Evolutionary conservation across 2,113 vertebrate species (phyloP).

Genomic region (Marcusenius ussheri): DNA sequence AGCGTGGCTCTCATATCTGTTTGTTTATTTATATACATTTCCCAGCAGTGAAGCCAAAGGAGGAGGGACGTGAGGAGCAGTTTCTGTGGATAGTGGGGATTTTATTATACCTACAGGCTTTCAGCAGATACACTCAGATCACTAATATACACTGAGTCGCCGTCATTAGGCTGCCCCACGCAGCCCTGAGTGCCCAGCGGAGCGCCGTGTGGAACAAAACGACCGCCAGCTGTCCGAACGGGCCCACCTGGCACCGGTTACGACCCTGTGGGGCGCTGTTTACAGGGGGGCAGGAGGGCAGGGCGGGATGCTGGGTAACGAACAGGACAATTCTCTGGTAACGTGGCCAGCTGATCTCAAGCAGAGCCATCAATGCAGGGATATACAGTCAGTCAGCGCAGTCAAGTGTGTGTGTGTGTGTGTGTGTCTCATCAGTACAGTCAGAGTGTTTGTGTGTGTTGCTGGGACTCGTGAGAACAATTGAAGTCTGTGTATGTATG

Average conservation of each 20-base stretch:
- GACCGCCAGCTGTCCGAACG: background rate
- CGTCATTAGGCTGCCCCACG: conserved; percentile 6
- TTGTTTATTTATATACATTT: background rate
- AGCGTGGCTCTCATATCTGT: background rate
- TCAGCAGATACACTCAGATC: background rate
- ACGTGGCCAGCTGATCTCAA: background rate
- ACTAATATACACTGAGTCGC: background rate
- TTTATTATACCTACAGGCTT: conserved; percentile 11
- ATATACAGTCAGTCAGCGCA: background rate
- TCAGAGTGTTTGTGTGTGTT: background rate
- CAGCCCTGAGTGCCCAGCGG: conserved; percentile 15
- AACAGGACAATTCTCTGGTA: background rate
- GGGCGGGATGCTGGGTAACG: background rate
- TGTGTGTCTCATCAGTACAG: background rate
- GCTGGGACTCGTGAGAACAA: background rate
- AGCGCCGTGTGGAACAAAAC: conserved; percentile 12
- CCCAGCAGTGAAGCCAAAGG: background rate
- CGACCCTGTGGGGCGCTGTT: conserved; percentile 18
- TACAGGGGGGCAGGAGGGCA: background rate
- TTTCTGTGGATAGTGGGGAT: conserved; percentile 10
- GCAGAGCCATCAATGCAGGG: background rate
- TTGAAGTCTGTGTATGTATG: background rate
- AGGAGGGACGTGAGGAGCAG: background rate
- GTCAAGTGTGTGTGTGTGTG: background rate
- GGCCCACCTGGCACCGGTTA: background rate